Percentiles rank a stretch among this genome's conserved stretches.
These are phyloP conservation scores for Eulithis testata DNA, from an alignment of 2,888 invertebrate genomes.

Conservation along the genomic window DNA sequence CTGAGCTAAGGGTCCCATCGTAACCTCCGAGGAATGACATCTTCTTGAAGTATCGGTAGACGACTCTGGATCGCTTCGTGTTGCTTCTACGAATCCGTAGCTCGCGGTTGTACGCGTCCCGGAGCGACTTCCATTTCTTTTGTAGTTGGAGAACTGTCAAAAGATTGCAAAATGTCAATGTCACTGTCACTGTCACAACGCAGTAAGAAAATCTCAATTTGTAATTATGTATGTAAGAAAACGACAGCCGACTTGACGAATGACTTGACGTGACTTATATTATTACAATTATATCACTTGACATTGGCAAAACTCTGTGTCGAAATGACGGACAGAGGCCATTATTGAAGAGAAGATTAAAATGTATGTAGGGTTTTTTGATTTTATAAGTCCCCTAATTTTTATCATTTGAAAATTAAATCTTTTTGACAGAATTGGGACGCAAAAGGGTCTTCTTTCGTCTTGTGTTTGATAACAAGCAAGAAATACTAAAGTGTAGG, in stretches of 20 bases:
- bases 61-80: slow-evolving; percentile 56
- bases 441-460: neutral
- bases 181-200: neutral
- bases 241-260: no score
- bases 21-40: slow-evolving; percentile 75
- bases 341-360: no score
- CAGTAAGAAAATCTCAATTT: neutral
- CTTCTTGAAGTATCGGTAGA: slow-evolving; percentile 74
- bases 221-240: no score
- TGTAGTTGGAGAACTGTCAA: slow-evolving; percentile 71
- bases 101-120: slow-evolving; percentile 77
- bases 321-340: no score
- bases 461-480: slow-evolving; percentile 2
- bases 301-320: no score
- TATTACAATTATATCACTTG: no score
- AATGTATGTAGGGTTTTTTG: no score
- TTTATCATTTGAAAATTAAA: no score
- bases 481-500: slow-evolving; percentile 3
- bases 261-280: no score
- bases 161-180: slow-evolving; percentile 14
- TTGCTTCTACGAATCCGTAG: slow-evolving; percentile 62
- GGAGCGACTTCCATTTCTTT: slow-evolving; percentile 76
- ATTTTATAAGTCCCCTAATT: no score
- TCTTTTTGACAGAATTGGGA: no score
- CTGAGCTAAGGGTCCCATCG: slow-evolving; percentile 64